Evolutionary conservation across 2,113 vertebrate species (phyloP), one percentile per base, ranked within the genome.

Genomic region (Albula glossodonta): DNA sequence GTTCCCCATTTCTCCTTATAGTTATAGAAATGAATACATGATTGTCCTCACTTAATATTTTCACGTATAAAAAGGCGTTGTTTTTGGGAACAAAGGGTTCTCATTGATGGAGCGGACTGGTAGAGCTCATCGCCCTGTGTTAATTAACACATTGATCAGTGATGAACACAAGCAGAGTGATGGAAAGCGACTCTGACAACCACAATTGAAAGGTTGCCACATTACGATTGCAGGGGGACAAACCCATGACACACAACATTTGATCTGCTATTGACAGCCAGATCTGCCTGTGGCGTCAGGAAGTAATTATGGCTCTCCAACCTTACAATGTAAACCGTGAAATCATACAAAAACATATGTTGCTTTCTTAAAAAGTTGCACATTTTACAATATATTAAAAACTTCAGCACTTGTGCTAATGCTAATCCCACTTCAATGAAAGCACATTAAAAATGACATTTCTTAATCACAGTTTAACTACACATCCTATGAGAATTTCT

Each of bases 71-170:
- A 41, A 41, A 41, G 31, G 31, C 31, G 31, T 78, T 78, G 63
- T 49, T 51, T 9, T 51, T 19, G 50, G 49, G 49, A 66, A 60
- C 63, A 51, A 22, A 50, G 6, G 11, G 11, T 78, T 74, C 84
- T 51, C 80, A 66, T 80, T 15, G 19, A 41, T 41, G 78, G 60
- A 57, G n/a, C 13, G 57, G 82, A 74, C 19, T 80, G 6, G 6
- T 19, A n/a, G 5, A 41, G 63, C 63, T 83, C 83, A 78, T 60
- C 81, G 52, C 56, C 82, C 17, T 82, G 60, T 51, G 79, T 53
- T 89, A 89, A 90, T 91, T 88, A 88, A 81, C 82, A 52, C 84
- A 90, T 90, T 84, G 89, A 92, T 91, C 87, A 56, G 41, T 83
- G 82, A 53, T 19, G 84, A 83, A 53, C 57, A 50, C 60, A 83